Evolutionary conservation across 2,797 vertebrate species (phyloP), one percentile per base, ranked within the genome.

Genomic region (Hemitrygon akajei): DNA sequence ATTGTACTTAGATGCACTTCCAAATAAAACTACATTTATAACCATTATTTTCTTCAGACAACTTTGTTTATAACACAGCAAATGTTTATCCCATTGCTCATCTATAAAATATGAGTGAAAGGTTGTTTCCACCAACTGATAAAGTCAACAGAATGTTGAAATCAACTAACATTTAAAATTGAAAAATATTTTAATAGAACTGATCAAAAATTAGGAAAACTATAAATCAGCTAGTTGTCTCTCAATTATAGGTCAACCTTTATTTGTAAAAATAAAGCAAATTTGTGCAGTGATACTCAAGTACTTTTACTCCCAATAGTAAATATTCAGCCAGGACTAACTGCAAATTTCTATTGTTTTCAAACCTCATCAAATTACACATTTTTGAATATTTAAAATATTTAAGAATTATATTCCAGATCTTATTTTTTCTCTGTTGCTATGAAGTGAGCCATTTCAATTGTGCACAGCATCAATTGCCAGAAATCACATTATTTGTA

Each of bases 211-310:
- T 58, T 58, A 84, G 30, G 9, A 91, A 37, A 71, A 5, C 14
- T 84, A 22, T 20, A 84, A 27, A 89, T 10, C 37, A 73, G 37
- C 71, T 73, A 25, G 34, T 71, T 91, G 20, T 25, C 40, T 92
- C 22, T 92, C 37, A 75, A 73, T 56, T 30, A 73, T 7, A 10
- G 12, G 40, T 25, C 37, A 75, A 73, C 5, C 66, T 91, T 91
- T 71, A 91, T 73, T 47, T 47, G 25, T 73, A 47, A 71, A 91
- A 91, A 82, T 82, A 82, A n/a, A n/a, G 27, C 77, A n/a, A 47
- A 30, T 73, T 20, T 87, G n/a, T 73, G 27, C 47, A 75, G 25
- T 75, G 40, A 56, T 18, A 75, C 22, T 63, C 37, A 92, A 56
- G 47, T 10, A 34, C 27, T 11, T 60, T 30, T 3, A 30, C 86